Evolutionary conservation across 2,113 vertebrate genomes (phyloP).

Genomic region (Dascyllus trimaculatus): DNA sequence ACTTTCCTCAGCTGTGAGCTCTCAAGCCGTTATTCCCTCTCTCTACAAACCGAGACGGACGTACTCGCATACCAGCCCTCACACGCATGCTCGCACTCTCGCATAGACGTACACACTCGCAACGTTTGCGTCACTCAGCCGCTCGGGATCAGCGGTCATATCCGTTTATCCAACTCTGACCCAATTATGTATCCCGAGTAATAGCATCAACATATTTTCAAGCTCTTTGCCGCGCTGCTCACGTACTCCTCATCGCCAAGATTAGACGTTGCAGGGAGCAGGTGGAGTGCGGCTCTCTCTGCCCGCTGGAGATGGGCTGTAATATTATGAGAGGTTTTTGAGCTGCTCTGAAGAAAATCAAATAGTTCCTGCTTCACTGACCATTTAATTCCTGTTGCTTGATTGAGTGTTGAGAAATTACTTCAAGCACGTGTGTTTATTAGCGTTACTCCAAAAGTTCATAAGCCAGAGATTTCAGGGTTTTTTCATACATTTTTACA

Average conservation of each 20-base stretch:
- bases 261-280: slow-evolving; percentile 46
- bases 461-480: too few relatives aligned
- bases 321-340: slow-evolving; percentile 5
- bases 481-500: too few relatives aligned
- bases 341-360: neutral
- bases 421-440: neutral
- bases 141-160: slow-evolving; percentile 59
- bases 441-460: too few relatives aligned
- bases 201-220: slow-evolving; percentile 79
- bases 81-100: slow-evolving; percentile 30
- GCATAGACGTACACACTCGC: slow-evolving; percentile 29
- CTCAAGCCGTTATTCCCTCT: neutral
- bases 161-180: slow-evolving; percentile 77
- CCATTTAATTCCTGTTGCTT: neutral
- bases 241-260: slow-evolving; percentile 44
- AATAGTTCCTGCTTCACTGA: neutral
- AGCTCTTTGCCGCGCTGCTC: slow-evolving; percentile 62
- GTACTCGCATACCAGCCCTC: slow-evolving; percentile 14
- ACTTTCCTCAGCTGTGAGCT: slow-evolving; percentile 4
- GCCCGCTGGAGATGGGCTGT: slow-evolving; percentile 14
- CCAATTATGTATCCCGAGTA: slow-evolving; percentile 70
- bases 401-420: neutral
- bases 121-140: slow-evolving; percentile 68
- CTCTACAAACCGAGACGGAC: slow-evolving; percentile 25
- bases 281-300: slow-evolving; percentile 9